Evolutionary conservation across 2,113 vertebrate genomes (phyloP).

Genomic region (Xiphophorus maculatus): DNA sequence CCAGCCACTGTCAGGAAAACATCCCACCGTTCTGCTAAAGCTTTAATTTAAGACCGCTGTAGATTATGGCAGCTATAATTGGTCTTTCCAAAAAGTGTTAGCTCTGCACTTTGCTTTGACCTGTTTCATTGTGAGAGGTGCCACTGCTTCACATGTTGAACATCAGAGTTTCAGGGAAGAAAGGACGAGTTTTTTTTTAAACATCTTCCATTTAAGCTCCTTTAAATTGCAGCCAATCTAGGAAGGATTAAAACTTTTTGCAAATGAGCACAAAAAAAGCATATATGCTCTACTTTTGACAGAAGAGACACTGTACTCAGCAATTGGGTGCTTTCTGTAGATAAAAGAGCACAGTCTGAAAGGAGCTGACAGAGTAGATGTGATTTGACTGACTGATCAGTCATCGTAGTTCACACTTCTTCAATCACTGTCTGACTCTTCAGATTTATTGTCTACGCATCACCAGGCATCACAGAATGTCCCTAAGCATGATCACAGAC

Average conservation of each 20-base stretch:
- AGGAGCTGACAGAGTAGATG: slow-evolving; percentile 36
- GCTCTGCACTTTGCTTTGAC: slow-evolving; percentile 47
- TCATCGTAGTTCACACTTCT: slow-evolving; percentile 17
- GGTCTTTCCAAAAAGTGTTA: slow-evolving; percentile 42
- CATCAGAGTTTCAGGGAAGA: slow-evolving; percentile 7
- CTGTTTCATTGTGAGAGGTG: slow-evolving; percentile 42
- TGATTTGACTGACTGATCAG: slow-evolving; percentile 39
- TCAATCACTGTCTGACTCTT: slow-evolving; percentile 46
- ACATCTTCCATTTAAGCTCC: slow-evolving; percentile 27
- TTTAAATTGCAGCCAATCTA: slow-evolving; percentile 16
- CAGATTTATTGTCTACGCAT: slow-evolving; percentile 14
- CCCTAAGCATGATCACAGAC: slow-evolving; percentile 18
- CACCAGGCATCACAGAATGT: slow-evolving; percentile 7
- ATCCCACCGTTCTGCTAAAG: not conserved
- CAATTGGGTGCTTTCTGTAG: slow-evolving; percentile 11
- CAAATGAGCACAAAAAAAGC: slow-evolving; percentile 21
- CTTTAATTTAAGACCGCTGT: slow-evolving; percentile 49
- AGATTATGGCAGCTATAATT: slow-evolving; percentile 55
- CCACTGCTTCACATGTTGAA: slow-evolving; percentile 36
- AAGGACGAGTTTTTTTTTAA: slow-evolving; percentile 26
- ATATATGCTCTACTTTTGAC: slow-evolving; percentile 3
- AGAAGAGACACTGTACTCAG: slow-evolving; percentile 11
- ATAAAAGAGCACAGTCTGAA: slow-evolving; percentile 27
- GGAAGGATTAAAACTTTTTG: slow-evolving; percentile 45
- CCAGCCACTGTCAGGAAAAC: slow-evolving; percentile 21